phyloP scores from a whole-genome alignment of 2,888 invertebrate genomes.

The Trachelus stipa region DNA sequence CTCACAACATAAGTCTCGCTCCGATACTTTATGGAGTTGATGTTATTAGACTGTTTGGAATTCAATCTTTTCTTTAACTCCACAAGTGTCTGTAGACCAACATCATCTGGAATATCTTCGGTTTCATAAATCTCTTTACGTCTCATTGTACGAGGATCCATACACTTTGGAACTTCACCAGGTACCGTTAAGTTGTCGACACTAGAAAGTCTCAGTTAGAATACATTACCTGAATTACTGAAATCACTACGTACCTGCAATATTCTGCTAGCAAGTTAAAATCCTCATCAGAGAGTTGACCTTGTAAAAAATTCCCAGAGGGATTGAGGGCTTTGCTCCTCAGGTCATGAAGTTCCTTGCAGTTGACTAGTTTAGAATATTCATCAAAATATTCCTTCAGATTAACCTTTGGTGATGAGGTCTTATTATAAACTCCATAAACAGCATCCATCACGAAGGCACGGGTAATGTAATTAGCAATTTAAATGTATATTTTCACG shows the following conservation, averaged over 20 bases:
- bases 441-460: conserved; percentile 41
- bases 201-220: conserved; percentile 30
- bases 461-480: background rate
- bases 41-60: conserved; percentile 26
- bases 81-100: conserved; percentile 47
- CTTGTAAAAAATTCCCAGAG: conserved; percentile 16
- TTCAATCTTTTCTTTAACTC: conserved; percentile 40
- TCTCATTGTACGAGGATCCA: conserved; percentile 6
- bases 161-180: conserved; percentile 43
- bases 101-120: conserved; percentile 39
- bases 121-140: conserved; percentile 35
- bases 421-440: conserved; percentile 41
- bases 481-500: background rate
- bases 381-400: conserved; percentile 46
- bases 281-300: conserved; percentile 52
- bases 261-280: conserved; percentile 64
- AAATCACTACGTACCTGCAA: conserved; percentile 65
- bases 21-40: conserved; percentile 40
- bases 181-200: conserved; percentile 52
- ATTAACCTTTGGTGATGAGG: conserved; percentile 37
- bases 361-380: conserved; percentile 30
- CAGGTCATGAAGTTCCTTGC: conserved; percentile 9
- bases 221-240: background rate
- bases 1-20: conserved; percentile 54
- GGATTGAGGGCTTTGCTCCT: conserved; percentile 13